Base-by-base conservation (phyloP, 2,888 invertebrate species). In the Cordilura impudica region DNA sequence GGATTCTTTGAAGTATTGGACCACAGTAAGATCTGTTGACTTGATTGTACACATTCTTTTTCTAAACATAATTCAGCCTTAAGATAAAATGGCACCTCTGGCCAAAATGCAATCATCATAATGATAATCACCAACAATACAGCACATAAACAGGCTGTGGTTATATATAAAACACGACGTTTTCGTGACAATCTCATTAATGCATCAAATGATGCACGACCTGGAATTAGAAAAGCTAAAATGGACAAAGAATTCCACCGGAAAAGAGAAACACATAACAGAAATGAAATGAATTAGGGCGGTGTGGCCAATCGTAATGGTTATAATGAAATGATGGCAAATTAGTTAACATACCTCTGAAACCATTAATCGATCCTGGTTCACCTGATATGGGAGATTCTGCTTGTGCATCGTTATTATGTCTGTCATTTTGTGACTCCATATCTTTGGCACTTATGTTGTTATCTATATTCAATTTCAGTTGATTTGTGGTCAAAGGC, bases 21-120 rank as follows among this genome's bases (percentile, higher is more conserved):
- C 89, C 89, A 89, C 4, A 88, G 84, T 18, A 89, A 77, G 66
- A 89, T 84, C 85, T 89, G 89, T 31, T 88, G 87, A 69, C 88
- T 88, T 26, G 88, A 88, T 73, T 88, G 84, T 49, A 89, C 86
- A 72, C 89, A 89, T 79, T 89, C 89, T 58, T 86, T 87, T 29
- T 89, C 86, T 80, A 88, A 83, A 81, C 89, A 89, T 31, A 89
- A 84, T n/a, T 88, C 86, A 2, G 88, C 87, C 31, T 86, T 87
- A 78, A 89, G 82, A 65, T 89, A 86, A 81, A 88, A 88, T 1
- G 89, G 89, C 81, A 89, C 88, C 67, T 88, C 87, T 2, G 89
- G 89, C 89, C 89, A 89, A 63, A 89, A 88, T 14, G 88, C 88
- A 79, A 87, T 81, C 84, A 89, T 72, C 83, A 88, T 82, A 31